phyloP scores from a whole-genome alignment of 2,888 invertebrate genomes.

The Limnephilus rhombicus region DNA sequence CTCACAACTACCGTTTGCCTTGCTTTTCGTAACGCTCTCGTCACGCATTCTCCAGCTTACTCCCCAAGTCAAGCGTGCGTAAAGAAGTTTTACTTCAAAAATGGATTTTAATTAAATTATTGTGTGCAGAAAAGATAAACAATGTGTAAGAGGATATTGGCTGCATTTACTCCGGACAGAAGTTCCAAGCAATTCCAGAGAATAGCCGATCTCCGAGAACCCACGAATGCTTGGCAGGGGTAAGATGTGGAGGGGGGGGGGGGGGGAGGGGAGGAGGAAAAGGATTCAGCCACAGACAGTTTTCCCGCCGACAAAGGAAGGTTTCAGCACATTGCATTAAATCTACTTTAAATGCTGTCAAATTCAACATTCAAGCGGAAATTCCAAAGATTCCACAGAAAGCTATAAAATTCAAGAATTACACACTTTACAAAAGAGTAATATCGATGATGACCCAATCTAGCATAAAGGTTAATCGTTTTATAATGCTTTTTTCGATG shows the following conservation, averaged over 20 bases:
- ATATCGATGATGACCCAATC: not conserved
- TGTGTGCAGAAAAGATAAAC: no score
- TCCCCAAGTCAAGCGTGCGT: no score
- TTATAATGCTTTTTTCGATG: not conserved
- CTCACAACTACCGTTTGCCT: no score
- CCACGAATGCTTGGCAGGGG: not conserved
- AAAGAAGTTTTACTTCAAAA: no score
- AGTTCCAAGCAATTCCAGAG: not conserved
- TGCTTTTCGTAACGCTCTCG: no score
- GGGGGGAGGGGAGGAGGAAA: not conserved
- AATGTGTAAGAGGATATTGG: no score
- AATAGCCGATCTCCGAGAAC: not conserved
- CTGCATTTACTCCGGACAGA: not conserved
- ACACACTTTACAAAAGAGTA: not conserved
- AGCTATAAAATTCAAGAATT: not conserved
- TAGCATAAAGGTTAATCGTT: not conserved
- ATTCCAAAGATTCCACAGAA: not conserved
- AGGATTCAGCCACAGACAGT: not conserved
- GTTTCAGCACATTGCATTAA: not conserved
- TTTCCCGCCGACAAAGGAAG: not conserved
- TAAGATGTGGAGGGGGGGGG: no score
- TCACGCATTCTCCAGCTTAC: no score
- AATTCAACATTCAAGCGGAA: not conserved
- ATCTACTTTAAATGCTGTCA: not conserved
- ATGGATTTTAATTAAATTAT: no score